Conservation (phyloP, 2,113 vertebrate species). For the Hylia prasina region DNA sequence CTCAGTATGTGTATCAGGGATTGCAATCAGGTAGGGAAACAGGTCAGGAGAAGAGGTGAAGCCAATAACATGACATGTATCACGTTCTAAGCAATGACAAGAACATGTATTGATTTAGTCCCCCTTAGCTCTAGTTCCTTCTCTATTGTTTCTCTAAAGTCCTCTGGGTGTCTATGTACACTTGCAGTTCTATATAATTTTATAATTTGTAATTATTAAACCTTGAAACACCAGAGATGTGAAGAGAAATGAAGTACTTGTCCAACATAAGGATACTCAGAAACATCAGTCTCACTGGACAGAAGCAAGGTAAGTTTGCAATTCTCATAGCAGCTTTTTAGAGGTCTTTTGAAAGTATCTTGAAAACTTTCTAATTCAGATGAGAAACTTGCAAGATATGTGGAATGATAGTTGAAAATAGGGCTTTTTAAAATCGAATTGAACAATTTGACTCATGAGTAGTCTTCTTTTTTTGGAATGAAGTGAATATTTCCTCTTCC, state of each 20-base stretch:
- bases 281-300: background rate
- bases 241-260: background rate
- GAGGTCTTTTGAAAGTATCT: background rate
- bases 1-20: background rate
- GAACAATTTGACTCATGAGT: slow-evolving; percentile 51
- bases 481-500: slow-evolving; percentile 53
- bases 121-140: background rate
- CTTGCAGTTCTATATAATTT: background rate
- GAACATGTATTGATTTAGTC: background rate
- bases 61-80: background rate
- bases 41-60: background rate
- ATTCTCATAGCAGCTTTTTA: background rate
- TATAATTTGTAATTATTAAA: slow-evolving; percentile 11
- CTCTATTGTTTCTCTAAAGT: background rate
- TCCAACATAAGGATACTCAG: background rate
- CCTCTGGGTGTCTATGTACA: background rate
- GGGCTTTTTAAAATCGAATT: background rate
- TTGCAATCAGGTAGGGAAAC: slow-evolving; percentile 2
- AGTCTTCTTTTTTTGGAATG: slow-evolving; percentile 52
- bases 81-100: background rate
- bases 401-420: background rate
- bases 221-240: background rate
- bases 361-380: background rate
- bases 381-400: background rate
- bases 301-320: background rate